phyloP scores from a whole-genome alignment of 2,113 vertebrate species.

The Hemibagrus wyckioides region DNA sequence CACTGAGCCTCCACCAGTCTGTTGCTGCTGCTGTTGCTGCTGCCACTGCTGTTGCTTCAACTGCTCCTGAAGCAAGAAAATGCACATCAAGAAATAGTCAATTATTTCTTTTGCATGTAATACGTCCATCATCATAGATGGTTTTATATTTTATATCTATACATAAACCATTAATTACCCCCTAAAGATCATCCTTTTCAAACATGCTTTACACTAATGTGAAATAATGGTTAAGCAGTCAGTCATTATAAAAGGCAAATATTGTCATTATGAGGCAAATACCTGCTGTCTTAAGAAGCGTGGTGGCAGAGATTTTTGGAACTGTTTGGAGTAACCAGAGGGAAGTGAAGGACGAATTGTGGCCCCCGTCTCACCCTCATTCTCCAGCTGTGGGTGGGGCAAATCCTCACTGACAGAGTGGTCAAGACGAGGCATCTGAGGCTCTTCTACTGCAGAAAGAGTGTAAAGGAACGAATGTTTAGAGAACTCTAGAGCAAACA shows the following conservation, averaged over 20 bases:
- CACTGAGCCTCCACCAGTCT: constrained; percentile 79
- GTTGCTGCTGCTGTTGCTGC: constrained; percentile 81
- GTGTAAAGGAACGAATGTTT: neutral
- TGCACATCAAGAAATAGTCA: neutral
- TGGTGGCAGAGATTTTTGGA: constrained; percentile 95
- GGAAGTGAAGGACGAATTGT: constrained; percentile 87
- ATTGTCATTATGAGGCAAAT: constrained; percentile 44
- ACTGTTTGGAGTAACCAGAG: constrained; percentile 97
- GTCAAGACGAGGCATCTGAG: constrained; percentile 68
- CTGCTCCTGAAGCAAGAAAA: constrained; percentile 81
- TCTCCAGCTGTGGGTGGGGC: constrained; percentile 71
- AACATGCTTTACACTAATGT: neutral
- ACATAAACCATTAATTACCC: constrained; percentile 2
- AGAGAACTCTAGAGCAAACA: neutral
- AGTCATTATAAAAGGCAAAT: no score
- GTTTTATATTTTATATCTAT: constrained; percentile 11
- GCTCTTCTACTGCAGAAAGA: constrained; percentile 67
- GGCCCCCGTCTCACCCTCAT: constrained; percentile 83
- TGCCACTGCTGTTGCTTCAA: constrained; percentile 94
- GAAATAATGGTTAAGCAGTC: neutral
- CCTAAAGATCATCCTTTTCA: constrained; percentile 1
- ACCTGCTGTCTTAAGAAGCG: constrained; percentile 98
- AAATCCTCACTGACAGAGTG: constrained; percentile 64
- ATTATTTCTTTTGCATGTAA: neutral
- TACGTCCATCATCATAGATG: neutral